Conservation (phyloP, 2,113 vertebrate genomes). For the Sterna hirundo region DNA sequence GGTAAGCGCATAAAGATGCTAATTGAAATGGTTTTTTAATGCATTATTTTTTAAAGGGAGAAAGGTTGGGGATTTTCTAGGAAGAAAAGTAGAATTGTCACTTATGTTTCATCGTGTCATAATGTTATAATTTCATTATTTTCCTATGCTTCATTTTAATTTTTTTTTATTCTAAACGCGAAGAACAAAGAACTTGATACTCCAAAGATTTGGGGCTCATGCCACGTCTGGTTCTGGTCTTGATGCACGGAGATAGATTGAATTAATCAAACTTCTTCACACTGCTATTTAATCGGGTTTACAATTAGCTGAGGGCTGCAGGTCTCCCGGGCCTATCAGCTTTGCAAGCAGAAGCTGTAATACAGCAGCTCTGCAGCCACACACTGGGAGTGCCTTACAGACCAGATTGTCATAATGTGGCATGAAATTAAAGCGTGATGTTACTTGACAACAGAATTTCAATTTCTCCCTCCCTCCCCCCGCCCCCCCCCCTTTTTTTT, state of each 20-base stretch:
- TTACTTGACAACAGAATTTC: constrained; percentile 59
- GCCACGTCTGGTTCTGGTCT: constrained; percentile 10
- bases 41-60: not conserved
- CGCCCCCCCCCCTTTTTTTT: not conserved
- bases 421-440: constrained; percentile 71
- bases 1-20: constrained; percentile 22
- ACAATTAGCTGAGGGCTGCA: constrained; percentile 44
- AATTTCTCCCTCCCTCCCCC: not conserved
- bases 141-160: not conserved
- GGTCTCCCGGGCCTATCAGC: constrained; percentile 39
- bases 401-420: constrained; percentile 65
- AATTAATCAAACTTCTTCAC: constrained; percentile 64
- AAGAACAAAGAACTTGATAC: constrained; percentile 15
- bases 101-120: not conserved
- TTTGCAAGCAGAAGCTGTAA: constrained; percentile 11
- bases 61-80: not conserved
- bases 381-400: constrained; percentile 42
- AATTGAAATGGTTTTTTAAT: constrained; percentile 20
- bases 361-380: constrained; percentile 18
- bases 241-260: constrained; percentile 36
- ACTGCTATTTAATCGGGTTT: constrained; percentile 59
- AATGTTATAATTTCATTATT: not conserved
- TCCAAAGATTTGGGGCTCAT: constrained; percentile 2
- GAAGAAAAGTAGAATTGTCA: not conserved
- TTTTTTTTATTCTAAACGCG: not conserved